Base-by-base conservation (phyloP, 2,888 invertebrate species). In the Microctonus hyperodae region DNA sequence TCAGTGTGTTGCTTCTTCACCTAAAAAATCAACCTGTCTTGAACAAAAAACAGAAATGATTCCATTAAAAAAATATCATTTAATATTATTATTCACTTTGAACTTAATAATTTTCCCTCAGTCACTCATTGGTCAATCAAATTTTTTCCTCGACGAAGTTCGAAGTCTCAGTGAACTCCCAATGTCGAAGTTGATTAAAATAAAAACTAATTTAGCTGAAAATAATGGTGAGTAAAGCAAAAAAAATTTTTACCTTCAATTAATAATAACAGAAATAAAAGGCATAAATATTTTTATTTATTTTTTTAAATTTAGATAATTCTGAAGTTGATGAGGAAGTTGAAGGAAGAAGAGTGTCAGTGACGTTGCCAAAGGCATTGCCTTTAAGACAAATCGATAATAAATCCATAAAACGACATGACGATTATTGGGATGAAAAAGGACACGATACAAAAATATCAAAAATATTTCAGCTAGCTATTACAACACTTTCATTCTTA, bases 401-500 rank as follows among this genome's bases (percentile, higher is more conserved):
- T n/a, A 83, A 81, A 65, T 73, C 74, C 2, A 74, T 77, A 60
- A 69, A 81, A 60, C 73, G 81, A 64, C 78, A 77, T 69, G 83
- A 81, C 0, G 87, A 88, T 55, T 85, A 87, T 63, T 87, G 87
- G 78, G 87, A 87, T 6, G 83, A 82, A 1, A 74, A 86, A 0
- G 76, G 86, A 51, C 86, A 87, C 69, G 86, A 88, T 28, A 88
- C 88, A 3, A 91, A 91, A 80, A 86, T 93, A 58, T 90, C 91
- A 72, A 90, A 90, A 55, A 88, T 94, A 60, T 94, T 94, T 77
- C 91, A 93, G 70, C 86, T 92, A 73, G 91, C 93, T 0, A 87
- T 94, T 10, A 93, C 94, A 0, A 89, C 92, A 0, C 83, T 94
- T 62, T 91, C 94, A 0, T 94, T 94, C 83, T 83, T 94, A 7